A percentile compares a stretch with the other conserved stretches of the same genome.
Conservation (phyloP, 2,888 invertebrate genomes). For the Rhagonycha fulva region DNA sequence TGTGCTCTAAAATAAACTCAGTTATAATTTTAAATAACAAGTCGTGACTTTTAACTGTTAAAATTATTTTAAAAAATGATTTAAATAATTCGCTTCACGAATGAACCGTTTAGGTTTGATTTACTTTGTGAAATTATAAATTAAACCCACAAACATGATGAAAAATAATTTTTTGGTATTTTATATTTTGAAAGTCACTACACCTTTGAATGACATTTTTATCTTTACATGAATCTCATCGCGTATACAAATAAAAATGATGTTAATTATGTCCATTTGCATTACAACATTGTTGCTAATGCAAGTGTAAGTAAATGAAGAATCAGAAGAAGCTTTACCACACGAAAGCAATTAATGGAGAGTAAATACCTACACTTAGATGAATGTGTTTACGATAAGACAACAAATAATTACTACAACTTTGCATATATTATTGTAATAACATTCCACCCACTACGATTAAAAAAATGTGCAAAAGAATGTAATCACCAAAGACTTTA, state of each 20-base stretch:
- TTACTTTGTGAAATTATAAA: neutral
- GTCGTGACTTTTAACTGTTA: conserved; percentile 1
- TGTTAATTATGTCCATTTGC: neutral
- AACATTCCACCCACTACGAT: conserved; percentile 18
- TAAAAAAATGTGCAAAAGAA: neutral
- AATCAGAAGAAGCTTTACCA: neutral
- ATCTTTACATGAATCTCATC: neutral
- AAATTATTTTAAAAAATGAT: neutral
- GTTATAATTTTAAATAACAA: conserved; percentile 10
- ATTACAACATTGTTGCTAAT: neutral
- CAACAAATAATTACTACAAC: conserved; percentile 13
- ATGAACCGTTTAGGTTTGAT: neutral
- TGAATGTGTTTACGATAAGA: conserved; percentile 9
- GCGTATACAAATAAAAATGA: neutral
- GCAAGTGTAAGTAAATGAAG: neutral
- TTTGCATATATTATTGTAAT: conserved; percentile 14
- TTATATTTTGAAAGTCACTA: neutral
- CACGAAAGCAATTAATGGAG: conserved; percentile 2
- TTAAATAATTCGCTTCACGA: neutral
- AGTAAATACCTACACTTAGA: conserved; percentile 1
- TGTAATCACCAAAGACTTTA: neutral
- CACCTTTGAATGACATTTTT: neutral
- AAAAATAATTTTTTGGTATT: neutral
- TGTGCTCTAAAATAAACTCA: neutral
- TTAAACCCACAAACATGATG: neutral